phyloP scores from a whole-genome alignment of 2,113 vertebrate species.

The Xerus inauris region DNA sequence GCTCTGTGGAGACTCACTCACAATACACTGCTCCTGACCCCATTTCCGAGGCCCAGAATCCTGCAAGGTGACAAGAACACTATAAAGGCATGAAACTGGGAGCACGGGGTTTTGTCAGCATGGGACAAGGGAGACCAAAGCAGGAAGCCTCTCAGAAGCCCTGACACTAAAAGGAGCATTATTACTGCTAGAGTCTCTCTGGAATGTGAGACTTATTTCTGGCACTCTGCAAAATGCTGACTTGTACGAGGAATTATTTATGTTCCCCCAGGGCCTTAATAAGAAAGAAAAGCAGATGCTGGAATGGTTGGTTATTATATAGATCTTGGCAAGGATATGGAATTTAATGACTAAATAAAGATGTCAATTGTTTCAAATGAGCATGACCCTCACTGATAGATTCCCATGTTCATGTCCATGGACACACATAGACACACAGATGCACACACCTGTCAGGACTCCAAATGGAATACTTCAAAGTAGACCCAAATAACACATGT shows the following conservation, averaged over 20 bases:
- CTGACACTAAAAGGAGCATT: constrained; percentile 49
- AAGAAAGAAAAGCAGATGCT: constrained; percentile 53
- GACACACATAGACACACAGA: not conserved
- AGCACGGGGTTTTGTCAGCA: too few species aligned
- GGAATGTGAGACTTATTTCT: constrained; percentile 63
- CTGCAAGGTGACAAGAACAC: not conserved
- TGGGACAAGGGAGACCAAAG: not conserved
- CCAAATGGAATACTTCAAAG: not conserved
- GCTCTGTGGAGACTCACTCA: not conserved
- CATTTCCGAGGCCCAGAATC: too few species aligned
- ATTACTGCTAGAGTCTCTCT: constrained; percentile 65
- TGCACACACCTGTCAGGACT: not conserved
- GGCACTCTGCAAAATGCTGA: constrained; percentile 30
- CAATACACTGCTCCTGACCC: not conserved
- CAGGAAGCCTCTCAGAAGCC: constrained; percentile 17
- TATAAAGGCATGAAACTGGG: rapidly evolving
- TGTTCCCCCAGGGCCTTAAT: constrained; percentile 50
- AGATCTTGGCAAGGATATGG: not conserved
- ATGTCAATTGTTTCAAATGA: not conserved
- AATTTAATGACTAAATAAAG: constrained; percentile 63
- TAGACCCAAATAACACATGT: not conserved
- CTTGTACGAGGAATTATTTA: constrained; percentile 58
- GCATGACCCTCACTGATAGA: not conserved
- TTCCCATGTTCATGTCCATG: too few species aligned
- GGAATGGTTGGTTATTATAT: not conserved